Base-by-base conservation (phyloP, 2,888 invertebrate genomes). In the Orchesella flavescens region DNA sequence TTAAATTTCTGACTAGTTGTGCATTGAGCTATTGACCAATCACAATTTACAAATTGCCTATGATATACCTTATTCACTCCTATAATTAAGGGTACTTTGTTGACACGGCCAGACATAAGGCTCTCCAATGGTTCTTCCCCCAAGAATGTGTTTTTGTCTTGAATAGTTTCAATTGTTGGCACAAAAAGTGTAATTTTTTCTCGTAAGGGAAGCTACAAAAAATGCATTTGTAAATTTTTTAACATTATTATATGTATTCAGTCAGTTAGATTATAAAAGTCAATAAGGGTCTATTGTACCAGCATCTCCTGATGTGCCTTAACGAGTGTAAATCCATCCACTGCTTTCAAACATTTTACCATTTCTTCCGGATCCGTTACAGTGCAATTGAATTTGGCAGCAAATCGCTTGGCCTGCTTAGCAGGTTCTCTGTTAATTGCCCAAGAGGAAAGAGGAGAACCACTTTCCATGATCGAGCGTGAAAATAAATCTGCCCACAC, bases 111-210 rank as follows among this genome's bases (percentile, higher is more conserved):
- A n/a, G 79, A 57, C 69, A 83, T 80, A 15, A 88, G 43, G 0
- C 82, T 57, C 15, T 79, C 82, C 12, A 81, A 46, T 1, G 88
- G 88, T 1, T 86, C 74, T 74, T 87, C 85, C 12, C 57, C 44
- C 17, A 88, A 19, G 44, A 88, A 88, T 7, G 88, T 63, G 10
- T 87, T 79, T 23, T 85, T 75, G 49, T 88, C 88, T 2, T 85
- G 83, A 10, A 87, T 63, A 17, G 69, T 72, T 78, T 88, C 88
- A 19, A 88, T 63, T 10, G 87, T 84, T 46, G 88, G 87, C 1
- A 85, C 85, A 69, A 87, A 88, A 10, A 86, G 23, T 0, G 79
- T 76, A 2, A 84, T 84, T 24, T 80, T 84, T 19, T 86, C 85
- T 49, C 86, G 23, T 10, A 84, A 44, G 13, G 86, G 84, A 23